Evolutionary conservation across 2,888 invertebrate species (phyloP), one percentile per base, ranked within the genome.

Genomic region (Mythimna lalbum): DNA sequence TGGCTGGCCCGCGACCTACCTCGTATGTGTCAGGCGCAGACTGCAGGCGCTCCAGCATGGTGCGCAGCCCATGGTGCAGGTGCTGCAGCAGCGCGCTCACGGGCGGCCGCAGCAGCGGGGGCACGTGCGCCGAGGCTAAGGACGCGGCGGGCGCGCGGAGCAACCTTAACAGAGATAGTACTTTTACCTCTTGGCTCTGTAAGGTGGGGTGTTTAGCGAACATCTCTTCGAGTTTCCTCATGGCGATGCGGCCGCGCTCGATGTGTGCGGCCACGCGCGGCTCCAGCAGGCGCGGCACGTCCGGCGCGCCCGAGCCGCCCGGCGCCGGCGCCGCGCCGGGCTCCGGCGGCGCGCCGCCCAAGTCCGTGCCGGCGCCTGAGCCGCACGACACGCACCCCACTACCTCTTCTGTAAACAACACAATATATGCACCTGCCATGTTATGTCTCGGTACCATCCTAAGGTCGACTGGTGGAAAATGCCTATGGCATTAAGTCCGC

Each of bases 221-320:
- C 85, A 98, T 97, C 88, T 98, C 98, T 90, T 98, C 98, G 14
- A 98, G 95, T 31, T 97, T 96, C 0, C 97, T 96, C 97, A 98
- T 97, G 21, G 98, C 98, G 62, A 97, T 96, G 49, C 97, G 96
- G n/a, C 98, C 97, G 78, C 97, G 97, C 88, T 98, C 98, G 78
- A 98, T 97, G 88, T 98, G 98, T 5, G 97, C 97, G 5, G 98
- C 97, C 83, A 98, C 96, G 59, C 97, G 95, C 66, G 97, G 96
- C 88, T 97, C 97, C 73, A 96, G 90, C 79, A 96, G 91, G 6
- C 93, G 88, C 55, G 95, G 95, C 69, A 96, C 93, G 12, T 56
- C 73, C 69, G 55, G 39, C 43, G n/a, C 23, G 14, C 39, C 43
- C 6, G 69, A 17, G 19, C 64, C 59, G 52, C 55, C 59, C 50